Evolutionary conservation across 2,797 vertebrate species (phyloP).

Genomic region (Ctenochaetus hawaiiensis): DNA sequence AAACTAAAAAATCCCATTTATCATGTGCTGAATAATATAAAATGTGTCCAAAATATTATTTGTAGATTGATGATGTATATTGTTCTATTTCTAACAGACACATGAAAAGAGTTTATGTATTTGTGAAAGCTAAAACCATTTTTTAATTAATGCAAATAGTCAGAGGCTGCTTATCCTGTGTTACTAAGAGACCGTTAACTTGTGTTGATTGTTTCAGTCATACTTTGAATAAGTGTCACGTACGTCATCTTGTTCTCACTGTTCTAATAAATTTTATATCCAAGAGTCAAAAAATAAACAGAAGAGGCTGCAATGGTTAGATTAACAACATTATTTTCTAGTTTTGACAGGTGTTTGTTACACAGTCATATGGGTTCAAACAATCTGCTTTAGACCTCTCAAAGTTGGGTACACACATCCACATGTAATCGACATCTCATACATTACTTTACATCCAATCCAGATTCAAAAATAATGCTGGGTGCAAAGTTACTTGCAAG

Average conservation of each 20-base stretch:
- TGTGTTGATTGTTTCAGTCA: constrained; percentile 10
- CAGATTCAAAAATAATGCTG: too few relatives aligned
- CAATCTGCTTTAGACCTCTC: too few relatives aligned
- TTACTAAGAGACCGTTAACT: constrained; percentile 5
- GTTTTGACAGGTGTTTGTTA: too few relatives aligned
- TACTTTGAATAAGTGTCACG: constrained; percentile 4
- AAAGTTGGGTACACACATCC: too few relatives aligned
- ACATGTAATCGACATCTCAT: too few relatives aligned
- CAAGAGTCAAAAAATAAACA: not conserved
- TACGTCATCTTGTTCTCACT: too few relatives aligned
- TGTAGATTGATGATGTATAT: constrained; percentile 18
- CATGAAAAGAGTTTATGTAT: constrained; percentile 10
- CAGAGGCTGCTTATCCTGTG: not conserved
- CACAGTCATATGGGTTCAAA: too few relatives aligned
- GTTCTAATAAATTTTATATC: too few relatives aligned
- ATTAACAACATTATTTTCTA: not conserved
- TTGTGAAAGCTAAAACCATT: constrained; percentile 6
- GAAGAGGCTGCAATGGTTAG: not conserved
- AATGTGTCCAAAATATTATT: constrained; percentile 27
- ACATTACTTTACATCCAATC: too few relatives aligned
- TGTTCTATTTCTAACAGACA: not conserved
- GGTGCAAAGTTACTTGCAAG: too few relatives aligned
- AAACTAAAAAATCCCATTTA: not conserved
- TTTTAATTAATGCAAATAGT: constrained; percentile 22
- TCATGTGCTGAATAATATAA: not conserved